Conservation (phyloP, 2,797 vertebrate genomes). For the Decapterus maruadsi region DNA sequence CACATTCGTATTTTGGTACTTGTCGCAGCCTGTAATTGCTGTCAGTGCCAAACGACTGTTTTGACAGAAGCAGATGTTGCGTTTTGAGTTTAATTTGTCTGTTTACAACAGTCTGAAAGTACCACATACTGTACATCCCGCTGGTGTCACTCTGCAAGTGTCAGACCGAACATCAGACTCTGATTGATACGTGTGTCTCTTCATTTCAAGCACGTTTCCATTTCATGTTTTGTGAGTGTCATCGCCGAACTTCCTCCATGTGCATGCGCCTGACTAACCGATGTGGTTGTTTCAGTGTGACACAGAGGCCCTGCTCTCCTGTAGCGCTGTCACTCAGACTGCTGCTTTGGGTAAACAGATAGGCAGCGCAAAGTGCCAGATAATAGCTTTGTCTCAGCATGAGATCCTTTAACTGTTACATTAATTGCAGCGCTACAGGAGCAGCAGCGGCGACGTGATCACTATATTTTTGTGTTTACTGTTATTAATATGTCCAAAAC, state of each 20-base stretch:
- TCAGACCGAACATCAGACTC: constrained; percentile 63
- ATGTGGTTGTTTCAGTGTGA: constrained; percentile 28
- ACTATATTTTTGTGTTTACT: constrained; percentile 43
- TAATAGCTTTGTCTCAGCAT: constrained; percentile 56
- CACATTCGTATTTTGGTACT: not conserved
- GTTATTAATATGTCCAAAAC: constrained; percentile 35
- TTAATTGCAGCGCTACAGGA: constrained; percentile 63
- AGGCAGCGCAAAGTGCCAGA: constrained; percentile 45
- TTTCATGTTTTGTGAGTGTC: constrained; percentile 42
- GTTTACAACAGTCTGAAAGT: constrained; percentile 32
- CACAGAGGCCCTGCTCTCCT: constrained; percentile 42
- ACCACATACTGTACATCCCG: not conserved
- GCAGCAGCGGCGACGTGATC: constrained; percentile 37
- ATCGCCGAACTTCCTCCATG: constrained; percentile 33
- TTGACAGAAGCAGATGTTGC: constrained; percentile 24
- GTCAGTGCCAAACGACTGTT: constrained; percentile 8
- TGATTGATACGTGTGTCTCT: constrained; percentile 42
- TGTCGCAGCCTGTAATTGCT: constrained; percentile 2
- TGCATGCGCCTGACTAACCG: constrained; percentile 49
- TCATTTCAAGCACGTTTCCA: constrained; percentile 38
- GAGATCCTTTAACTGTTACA: constrained; percentile 63
- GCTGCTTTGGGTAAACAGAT: constrained; percentile 53
- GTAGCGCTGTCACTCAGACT: constrained; percentile 52
- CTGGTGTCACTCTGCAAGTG: constrained; percentile 67
- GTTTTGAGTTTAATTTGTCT: constrained; percentile 26